phyloP scores from a whole-genome alignment of 2,113 vertebrate species.

The Nerophis ophidion region DNA sequence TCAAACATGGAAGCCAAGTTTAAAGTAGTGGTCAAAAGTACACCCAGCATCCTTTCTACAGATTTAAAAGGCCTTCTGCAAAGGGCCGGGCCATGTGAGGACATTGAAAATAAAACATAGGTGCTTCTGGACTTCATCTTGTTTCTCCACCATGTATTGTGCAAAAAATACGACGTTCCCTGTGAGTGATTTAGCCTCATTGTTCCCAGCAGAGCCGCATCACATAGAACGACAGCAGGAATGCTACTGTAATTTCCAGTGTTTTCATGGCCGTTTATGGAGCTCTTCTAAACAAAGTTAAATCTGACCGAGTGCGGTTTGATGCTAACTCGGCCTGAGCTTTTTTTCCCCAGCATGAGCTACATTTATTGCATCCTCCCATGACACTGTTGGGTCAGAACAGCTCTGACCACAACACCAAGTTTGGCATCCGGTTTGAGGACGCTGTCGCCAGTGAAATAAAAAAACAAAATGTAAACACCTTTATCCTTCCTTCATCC shows the following conservation, averaged over 20 bases:
- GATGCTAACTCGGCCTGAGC: slow-evolving; percentile 11
- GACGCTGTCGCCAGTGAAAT: background rate
- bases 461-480: background rate
- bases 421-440: slow-evolving; percentile 3
- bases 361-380: slow-evolving; percentile 10
- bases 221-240: slow-evolving; percentile 15
- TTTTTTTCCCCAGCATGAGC: slow-evolving; percentile 3
- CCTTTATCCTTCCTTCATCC: background rate
- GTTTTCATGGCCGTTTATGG: slow-evolving; percentile 15
- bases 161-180: slow-evolving; percentile 8
- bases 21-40: slow-evolving; percentile 58
- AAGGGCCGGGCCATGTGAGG: background rate
- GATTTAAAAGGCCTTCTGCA: background rate
- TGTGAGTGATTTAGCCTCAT: slow-evolving; percentile 1
- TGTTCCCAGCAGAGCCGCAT: slow-evolving; percentile 7
- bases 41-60: slow-evolving; percentile 1
- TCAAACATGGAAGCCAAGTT: slow-evolving; percentile 35
- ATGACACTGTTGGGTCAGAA: slow-evolving; percentile 6
- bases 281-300: slow-evolving; percentile 10
- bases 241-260: slow-evolving; percentile 14
- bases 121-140: background rate
- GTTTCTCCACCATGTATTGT: background rate
- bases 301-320: slow-evolving; percentile 8
- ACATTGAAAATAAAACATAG: background rate
- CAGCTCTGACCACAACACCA: slow-evolving; percentile 10